Conservation (phyloP, 1,140 invertebrate genomes). For the Drosophila repleta region DNA sequence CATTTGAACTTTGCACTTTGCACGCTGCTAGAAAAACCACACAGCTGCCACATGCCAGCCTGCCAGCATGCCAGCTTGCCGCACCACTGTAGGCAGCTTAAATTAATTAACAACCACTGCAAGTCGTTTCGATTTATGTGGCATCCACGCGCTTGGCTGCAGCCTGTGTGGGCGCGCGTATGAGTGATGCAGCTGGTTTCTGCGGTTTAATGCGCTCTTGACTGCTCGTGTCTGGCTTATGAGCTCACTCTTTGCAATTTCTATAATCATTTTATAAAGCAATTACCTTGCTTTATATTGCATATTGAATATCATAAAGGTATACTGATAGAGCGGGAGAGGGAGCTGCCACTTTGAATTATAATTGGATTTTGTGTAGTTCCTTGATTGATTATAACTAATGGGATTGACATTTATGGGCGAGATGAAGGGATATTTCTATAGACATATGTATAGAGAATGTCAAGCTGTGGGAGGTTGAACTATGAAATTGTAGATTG, state of each 20-base stretch:
- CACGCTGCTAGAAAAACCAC: not conserved
- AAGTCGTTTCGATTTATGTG: constrained; percentile 12
- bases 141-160: not conserved
- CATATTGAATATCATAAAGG: no score
- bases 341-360: not conserved
- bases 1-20: constrained; percentile 39
- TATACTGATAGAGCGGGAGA: no score
- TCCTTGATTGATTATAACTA: no score
- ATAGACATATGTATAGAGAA: no score
- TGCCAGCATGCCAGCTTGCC: not conserved
- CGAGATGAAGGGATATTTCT: no score
- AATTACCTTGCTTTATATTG: no score
- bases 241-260: not conserved
- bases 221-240: not conserved
- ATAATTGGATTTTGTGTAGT: not conserved
- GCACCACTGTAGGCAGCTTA: not conserved
- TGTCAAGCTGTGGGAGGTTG: no score
- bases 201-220: not conserved
- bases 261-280: no score
- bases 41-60: not conserved
- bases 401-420: no score
- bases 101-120: constrained; percentile 27
- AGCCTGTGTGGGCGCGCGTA: constrained; percentile 27
- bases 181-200: constrained; percentile 21
- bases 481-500: no score